These are phyloP conservation scores for Penaeus indicus DNA, from an alignment of 1,140 invertebrate genomes.

Conservation along the genomic window DNA sequence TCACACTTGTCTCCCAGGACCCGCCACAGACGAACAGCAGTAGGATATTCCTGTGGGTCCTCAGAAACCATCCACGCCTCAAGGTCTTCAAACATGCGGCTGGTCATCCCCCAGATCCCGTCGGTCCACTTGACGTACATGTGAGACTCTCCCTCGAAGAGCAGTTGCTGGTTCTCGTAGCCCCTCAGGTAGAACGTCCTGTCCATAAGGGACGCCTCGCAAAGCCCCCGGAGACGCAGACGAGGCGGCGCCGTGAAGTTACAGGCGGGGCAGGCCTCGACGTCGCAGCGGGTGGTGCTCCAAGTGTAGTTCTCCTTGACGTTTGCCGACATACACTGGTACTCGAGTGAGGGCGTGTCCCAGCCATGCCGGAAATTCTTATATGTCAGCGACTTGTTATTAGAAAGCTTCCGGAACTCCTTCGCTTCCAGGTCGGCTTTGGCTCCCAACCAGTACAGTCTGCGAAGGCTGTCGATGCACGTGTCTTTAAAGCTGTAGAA, in stretches of 20 bases:
- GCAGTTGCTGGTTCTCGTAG: conserved; percentile 6
- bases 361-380: neutral
- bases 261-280: conserved; percentile 20
- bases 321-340: no score
- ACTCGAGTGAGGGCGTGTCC: no score
- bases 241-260: conserved; percentile 7
- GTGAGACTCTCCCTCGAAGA: conserved; percentile 29
- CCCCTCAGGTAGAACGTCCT: neutral
- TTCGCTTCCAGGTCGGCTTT: neutral
- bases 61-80: conserved; percentile 7
- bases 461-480: neutral
- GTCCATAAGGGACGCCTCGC: conserved; percentile 20
- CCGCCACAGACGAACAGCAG: conserved; percentile 19
- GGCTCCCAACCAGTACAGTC: conserved; percentile 39
- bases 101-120: conserved; percentile 18
- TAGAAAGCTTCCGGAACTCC: neutral
- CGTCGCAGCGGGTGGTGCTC: neutral
- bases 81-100: conserved; percentile 19
- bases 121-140: conserved; percentile 26
- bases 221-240: conserved; percentile 29
- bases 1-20: conserved; percentile 29
- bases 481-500: conserved; percentile 1
- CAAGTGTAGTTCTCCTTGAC: neutral
- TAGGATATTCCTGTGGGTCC: conserved; percentile 20
- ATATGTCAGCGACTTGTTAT: neutral